Evolutionary conservation across 1,140 invertebrate species (phyloP).

Genomic region (Hylaeus volcanicus): DNA sequence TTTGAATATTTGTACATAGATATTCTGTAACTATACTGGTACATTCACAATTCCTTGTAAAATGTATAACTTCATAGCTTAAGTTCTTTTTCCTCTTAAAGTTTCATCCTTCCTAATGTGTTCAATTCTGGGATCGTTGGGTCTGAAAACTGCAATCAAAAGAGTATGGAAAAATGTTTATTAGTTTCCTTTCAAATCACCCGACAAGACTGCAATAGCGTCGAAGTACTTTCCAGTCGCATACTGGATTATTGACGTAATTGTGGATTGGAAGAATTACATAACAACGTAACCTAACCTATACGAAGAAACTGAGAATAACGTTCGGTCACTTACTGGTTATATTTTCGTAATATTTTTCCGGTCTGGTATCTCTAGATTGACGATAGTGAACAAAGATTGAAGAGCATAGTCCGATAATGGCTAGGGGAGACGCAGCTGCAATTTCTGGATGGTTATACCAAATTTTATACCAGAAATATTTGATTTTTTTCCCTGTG

Average conservation of each 20-base stretch:
- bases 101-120: conserved; percentile 2
- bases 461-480: conserved; percentile 23
- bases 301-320: not conserved
- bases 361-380: no score
- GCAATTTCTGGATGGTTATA: conserved; percentile 27
- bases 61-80: no score
- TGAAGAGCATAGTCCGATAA: no score
- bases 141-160: conserved; percentile 56
- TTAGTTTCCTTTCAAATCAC: not conserved
- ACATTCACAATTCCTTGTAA: not conserved
- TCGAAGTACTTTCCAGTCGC: no score
- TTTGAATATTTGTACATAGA: not conserved
- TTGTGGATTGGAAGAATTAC: conserved; percentile 12
- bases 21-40: not conserved
- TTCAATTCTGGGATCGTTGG: conserved; percentile 45
- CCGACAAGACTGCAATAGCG: no score
- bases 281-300: conserved; percentile 9
- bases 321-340: conserved; percentile 40
- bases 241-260: not conserved
- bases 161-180: not conserved
- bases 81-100: not conserved
- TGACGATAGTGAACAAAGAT: not conserved
- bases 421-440: not conserved
- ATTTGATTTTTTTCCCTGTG: not conserved
- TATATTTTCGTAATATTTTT: conserved; percentile 4